Evolutionary conservation across 2,797 vertebrate genomes (phyloP), one percentile per base, ranked within the genome.

Genomic region (Furcifer pardalis): DNA sequence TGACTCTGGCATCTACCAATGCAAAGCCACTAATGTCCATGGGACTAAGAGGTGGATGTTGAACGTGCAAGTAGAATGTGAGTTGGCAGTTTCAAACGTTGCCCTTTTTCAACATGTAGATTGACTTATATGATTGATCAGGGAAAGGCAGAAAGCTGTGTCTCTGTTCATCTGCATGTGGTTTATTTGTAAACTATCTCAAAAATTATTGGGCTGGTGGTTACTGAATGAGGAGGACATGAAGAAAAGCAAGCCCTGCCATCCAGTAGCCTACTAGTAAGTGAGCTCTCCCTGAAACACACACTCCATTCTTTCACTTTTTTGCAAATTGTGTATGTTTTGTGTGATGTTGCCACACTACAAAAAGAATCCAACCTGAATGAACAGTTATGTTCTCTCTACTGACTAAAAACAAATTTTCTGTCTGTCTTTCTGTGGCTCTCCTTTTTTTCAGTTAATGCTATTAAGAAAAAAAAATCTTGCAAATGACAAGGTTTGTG

Each of bases 41-140:
- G 95, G 95, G 63, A 87, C 87, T 0, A 91, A 92, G 6, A 15
- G 66, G 10, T 87, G 93, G 82, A 91, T 49, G 0, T 32, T 94
- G 81, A 19, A 88, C 0, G 92, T 96, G 82, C 93, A 91, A 2
- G 94, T 95, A 59, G 95, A 95, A 89, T 95, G 95, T 96, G 87
- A 95, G 95, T 92, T 13, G 6, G 19, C 30, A 32, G 37, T 60
- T 32, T 56, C 66, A n/a, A n/a, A 56, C 13, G 52, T 30, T 25
- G 30, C 56, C 59, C 59, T 32, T 63, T 25, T 13, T 30, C 27
- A 42, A 32, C 27, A 82, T 27, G 32, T 10, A 13, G 40, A 35
- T 13, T 60, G 23, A 15, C 59, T 12, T 73, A 40, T 75, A 23
- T 49, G 42, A 32, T n/a, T 65, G 27, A 42, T 32, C 25, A 19